Evolutionary conservation across 2,888 invertebrate species (phyloP).

Genomic region (Dendrolimus pini): DNA sequence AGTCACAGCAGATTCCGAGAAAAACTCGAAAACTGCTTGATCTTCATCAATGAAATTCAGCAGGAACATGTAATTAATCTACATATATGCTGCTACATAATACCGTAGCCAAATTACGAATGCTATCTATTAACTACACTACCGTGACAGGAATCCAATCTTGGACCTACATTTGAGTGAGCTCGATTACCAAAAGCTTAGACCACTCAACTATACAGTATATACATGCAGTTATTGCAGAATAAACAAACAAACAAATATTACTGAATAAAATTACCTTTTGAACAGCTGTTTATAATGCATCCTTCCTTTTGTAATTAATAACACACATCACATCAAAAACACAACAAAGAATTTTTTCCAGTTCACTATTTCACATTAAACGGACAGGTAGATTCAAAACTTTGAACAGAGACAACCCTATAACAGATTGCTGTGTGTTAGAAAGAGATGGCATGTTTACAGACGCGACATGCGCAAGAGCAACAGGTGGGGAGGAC

Average conservation of each 20-base stretch:
- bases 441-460: not conserved
- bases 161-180: too few relatives aligned
- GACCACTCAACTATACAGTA: too few relatives aligned
- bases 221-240: too few relatives aligned
- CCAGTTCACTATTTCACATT: slow-evolving; percentile 32
- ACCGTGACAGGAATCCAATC: too few relatives aligned
- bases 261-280: slow-evolving; percentile 33
- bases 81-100: too few relatives aligned
- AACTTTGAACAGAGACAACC: slow-evolving; percentile 44
- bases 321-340: slow-evolving; percentile 35
- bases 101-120: too few relatives aligned
- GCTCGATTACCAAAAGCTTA: too few relatives aligned
- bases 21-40: too few relatives aligned
- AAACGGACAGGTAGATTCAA: slow-evolving; percentile 39
- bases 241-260: not conserved
- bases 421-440: slow-evolving; percentile 13
- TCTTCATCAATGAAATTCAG: too few relatives aligned
- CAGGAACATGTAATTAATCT: too few relatives aligned
- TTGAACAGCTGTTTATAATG: slow-evolving; percentile 68
- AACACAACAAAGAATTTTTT: slow-evolving; percentile 20
- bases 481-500: slow-evolving; percentile 25
- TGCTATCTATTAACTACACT: too few relatives aligned
- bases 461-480: slow-evolving; percentile 12
- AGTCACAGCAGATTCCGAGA: too few relatives aligned
- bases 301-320: slow-evolving; percentile 40